These are phyloP conservation scores for Gulo gulo DNA, from an alignment of 2,113 vertebrate genomes.

Conservation along the genomic window DNA sequence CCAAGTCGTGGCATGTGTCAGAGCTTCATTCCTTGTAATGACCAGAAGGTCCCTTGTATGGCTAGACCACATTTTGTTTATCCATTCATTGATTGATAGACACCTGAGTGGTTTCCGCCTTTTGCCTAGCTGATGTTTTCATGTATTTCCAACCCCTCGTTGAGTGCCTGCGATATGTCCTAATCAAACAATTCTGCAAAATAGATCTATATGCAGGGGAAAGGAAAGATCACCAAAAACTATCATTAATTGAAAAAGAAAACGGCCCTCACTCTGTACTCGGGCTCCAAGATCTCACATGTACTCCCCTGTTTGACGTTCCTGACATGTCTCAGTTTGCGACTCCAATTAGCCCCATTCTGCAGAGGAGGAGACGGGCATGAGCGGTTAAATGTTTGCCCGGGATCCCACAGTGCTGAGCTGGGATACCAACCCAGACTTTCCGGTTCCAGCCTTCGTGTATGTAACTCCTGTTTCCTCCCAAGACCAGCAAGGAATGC, in stretches of 20 bases:
- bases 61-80: not conserved
- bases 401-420: not conserved
- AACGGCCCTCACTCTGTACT: not conserved
- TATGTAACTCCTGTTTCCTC: not conserved
- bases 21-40: not conserved
- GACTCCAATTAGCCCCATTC: not conserved
- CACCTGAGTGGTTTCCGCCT: not conserved
- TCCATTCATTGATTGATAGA: not conserved
- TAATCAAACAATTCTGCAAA: not conserved
- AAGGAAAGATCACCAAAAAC: not conserved
- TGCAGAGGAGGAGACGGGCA: not conserved
- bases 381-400: not conserved
- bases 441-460: rapidly evolving
- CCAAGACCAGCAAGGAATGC: not conserved
- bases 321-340: not conserved
- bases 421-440: not conserved
- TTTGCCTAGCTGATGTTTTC: not conserved
- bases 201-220: not conserved
- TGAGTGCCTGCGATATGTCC: not conserved
- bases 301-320: not conserved
- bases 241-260: not conserved
- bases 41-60: not conserved
- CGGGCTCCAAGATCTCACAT: not conserved
- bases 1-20: not conserved
- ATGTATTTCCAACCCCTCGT: not conserved